phyloP scores from a whole-genome alignment of 2,797 vertebrate species.

The Lepilemur ruficaudatus region DNA sequence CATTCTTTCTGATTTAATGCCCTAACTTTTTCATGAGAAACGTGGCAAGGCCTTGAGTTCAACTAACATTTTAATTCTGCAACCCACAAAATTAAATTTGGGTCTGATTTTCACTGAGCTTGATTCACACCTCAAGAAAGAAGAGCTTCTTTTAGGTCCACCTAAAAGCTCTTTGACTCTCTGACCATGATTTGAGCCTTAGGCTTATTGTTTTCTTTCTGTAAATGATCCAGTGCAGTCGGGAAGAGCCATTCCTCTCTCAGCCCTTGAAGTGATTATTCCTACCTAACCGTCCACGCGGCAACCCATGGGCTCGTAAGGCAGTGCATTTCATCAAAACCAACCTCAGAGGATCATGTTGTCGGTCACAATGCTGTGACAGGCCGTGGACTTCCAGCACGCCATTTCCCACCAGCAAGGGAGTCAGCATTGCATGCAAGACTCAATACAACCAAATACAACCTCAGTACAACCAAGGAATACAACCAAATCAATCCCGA shows the following conservation, averaged over 20 bases:
- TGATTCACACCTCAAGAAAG: not conserved
- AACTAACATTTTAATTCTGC: not conserved
- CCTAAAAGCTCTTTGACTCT: not conserved
- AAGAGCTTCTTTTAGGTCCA: not conserved
- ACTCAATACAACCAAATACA: not conserved
- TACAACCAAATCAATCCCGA: not conserved
- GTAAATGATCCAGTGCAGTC: not conserved
- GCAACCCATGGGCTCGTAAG: not conserved
- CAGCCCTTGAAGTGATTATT: not conserved
- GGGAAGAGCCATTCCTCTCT: not conserved
- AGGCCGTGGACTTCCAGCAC: not conserved
- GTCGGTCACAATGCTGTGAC: not conserved
- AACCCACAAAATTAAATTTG: not conserved
- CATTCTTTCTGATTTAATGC: not conserved
- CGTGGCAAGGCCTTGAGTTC: not conserved
- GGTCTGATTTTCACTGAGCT: not conserved
- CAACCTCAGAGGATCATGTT: not conserved
- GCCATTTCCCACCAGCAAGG: not conserved
- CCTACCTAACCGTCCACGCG: not conserved
- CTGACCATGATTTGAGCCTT: not conserved
- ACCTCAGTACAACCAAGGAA: not conserved
- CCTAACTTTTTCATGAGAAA: not conserved
- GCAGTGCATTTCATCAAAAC: not conserved
- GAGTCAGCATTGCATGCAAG: not conserved
- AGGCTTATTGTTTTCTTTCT: not conserved